Evolutionary conservation across 2,113 vertebrate genomes (phyloP).

Genomic region (Oreotrochilus melanogaster): DNA sequence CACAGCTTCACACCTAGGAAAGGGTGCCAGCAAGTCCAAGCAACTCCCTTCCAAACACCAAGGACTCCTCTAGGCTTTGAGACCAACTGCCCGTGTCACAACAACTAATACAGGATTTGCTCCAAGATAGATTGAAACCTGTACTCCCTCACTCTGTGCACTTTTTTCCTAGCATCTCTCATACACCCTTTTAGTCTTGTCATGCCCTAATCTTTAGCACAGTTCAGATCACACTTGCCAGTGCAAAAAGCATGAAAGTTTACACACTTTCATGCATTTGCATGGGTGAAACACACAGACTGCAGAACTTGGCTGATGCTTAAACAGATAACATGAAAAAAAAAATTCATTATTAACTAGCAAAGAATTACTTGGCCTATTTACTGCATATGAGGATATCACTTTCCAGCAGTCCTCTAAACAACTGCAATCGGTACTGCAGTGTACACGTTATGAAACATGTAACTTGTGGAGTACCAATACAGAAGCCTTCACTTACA

Average conservation of each 20-base stretch:
- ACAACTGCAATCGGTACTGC: neutral
- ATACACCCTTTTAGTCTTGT: neutral
- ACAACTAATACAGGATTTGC: neutral
- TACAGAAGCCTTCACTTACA: neutral
- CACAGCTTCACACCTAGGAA: neutral
- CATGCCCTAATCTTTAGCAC: neutral
- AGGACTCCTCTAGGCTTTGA: neutral
- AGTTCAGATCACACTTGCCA: neutral
- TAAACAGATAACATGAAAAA: neutral
- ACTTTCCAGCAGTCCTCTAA: neutral
- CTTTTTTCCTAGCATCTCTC: neutral
- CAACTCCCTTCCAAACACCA: neutral
- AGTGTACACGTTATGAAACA: neutral
- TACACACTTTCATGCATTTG: neutral
- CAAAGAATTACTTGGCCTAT: neutral
- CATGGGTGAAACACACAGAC: neutral
- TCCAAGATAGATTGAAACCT: neutral
- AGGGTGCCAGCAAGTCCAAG: neutral
- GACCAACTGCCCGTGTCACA: neutral
- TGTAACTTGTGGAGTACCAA: accelerated
- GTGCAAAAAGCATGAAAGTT: neutral
- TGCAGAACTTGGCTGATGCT: neutral
- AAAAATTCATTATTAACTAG: neutral
- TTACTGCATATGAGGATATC: neutral
- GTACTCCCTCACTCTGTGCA: neutral